Percentiles rank a stretch among this genome's conserved stretches.
Evolutionary conservation across 1,140 invertebrate species (phyloP).

Genomic region (Harpegnathos saltator): DNA sequence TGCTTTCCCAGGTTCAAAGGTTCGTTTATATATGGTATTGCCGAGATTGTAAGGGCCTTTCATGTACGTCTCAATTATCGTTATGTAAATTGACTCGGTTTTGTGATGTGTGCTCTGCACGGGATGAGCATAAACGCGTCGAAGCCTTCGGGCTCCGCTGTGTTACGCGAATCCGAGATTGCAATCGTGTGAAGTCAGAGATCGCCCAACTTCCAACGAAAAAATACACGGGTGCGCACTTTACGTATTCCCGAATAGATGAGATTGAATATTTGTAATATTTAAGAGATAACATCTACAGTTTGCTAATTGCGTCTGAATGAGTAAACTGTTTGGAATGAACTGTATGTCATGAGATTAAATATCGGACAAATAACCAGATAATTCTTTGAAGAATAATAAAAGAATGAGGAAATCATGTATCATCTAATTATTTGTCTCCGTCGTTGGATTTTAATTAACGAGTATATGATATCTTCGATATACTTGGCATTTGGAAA

Average conservation of each 20-base stretch:
- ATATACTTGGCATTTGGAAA: too few species aligned
- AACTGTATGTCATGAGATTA: neutral
- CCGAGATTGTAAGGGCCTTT: constrained; percentile 73
- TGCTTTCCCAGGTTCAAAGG: constrained; percentile 70
- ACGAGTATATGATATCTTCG: too few species aligned
- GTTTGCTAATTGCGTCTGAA: neutral
- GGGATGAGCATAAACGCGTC: constrained; percentile 60
- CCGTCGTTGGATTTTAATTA: too few species aligned
- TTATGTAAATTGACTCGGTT: constrained; percentile 85
- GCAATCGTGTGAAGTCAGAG: constrained; percentile 12
- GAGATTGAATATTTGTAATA: neutral
- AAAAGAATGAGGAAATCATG: too few species aligned
- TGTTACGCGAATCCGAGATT: constrained; percentile 29
- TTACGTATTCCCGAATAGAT: neutral
- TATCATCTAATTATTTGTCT: too few species aligned
- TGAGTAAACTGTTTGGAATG: neutral
- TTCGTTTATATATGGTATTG: constrained; percentile 71
- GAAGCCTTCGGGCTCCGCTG: constrained; percentile 54
- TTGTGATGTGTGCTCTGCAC: constrained; percentile 72
- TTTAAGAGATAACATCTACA: neutral
- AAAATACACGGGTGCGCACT: neutral
- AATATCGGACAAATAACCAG: neutral
- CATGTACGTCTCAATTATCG: constrained; percentile 84
- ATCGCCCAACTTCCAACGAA: constrained; percentile 27
- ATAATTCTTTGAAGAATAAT: neutral